Evolutionary conservation across 1,140 invertebrate species (phyloP).

Genomic region (Samia ricini): DNA sequence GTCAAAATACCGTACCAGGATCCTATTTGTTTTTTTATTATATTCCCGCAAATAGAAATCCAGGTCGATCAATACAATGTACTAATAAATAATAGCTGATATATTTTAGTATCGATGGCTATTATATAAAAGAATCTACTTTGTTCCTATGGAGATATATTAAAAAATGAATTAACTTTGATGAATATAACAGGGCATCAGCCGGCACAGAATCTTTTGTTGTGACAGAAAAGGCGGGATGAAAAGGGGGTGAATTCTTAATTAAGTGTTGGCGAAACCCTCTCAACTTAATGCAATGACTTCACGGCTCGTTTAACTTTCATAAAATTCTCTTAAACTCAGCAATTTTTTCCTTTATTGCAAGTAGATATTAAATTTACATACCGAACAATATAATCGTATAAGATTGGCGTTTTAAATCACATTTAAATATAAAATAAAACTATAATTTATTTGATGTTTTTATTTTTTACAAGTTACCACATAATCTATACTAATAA

Average conservation of each 20-base stretch:
- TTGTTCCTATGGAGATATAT: constrained; percentile 25
- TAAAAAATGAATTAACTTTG: constrained; percentile 71
- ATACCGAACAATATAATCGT: constrained; percentile 16
- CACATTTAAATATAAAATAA: too few species aligned
- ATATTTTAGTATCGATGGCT: neutral
- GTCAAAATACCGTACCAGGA: too few species aligned
- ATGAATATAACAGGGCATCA: constrained; percentile 42
- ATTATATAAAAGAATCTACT: neutral
- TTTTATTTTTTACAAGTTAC: too few species aligned
- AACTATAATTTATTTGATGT: neutral
- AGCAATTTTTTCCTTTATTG: constrained; percentile 63
- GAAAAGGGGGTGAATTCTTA: constrained; percentile 62
- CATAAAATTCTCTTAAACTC: constrained; percentile 71
- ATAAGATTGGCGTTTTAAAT: too few species aligned
- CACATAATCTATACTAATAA: too few species aligned
- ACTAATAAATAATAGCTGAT: too few species aligned
- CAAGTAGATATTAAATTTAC: constrained; percentile 56
- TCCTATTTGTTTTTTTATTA: too few species aligned
- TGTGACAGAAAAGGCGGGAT: constrained; percentile 50
- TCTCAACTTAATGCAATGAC: constrained; percentile 71
- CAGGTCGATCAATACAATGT: too few species aligned
- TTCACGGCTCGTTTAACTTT: constrained; percentile 74
- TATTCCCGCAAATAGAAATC: too few species aligned
- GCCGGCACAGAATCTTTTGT: constrained; percentile 58
- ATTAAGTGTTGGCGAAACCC: constrained; percentile 72